phyloP scores from a whole-genome alignment of 1,140 invertebrate genomes.

The Diabrotica virgifera region DNA sequence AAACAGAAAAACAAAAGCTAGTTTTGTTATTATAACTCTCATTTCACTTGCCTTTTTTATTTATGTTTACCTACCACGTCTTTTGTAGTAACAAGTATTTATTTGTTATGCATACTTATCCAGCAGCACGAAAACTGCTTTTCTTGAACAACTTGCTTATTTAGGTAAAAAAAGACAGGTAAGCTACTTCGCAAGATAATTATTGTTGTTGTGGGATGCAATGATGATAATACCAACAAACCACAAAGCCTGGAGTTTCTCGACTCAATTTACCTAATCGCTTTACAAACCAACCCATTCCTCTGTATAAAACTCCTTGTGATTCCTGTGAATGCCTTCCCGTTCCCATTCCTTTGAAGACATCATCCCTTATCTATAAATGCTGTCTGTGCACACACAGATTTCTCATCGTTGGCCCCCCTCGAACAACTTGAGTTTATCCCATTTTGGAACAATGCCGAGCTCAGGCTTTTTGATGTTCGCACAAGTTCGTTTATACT shows the following conservation, averaged over 20 bases:
- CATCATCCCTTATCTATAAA: constrained; percentile 1
- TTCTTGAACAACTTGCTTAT: too few species aligned
- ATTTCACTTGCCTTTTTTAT: too few species aligned
- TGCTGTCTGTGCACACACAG: constrained; percentile 1
- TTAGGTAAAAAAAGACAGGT: too few species aligned
- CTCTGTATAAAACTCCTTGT: background rate
- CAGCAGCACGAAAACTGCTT: too few species aligned
- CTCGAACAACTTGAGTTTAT: constrained; percentile 18
- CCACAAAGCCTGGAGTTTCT: background rate
- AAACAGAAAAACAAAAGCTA: too few species aligned
- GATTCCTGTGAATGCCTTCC: background rate
- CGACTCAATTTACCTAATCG: background rate
- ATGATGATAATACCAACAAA: background rate
- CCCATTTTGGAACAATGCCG: constrained; percentile 17
- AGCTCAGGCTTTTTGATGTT: constrained; percentile 25
- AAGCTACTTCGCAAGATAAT: too few species aligned
- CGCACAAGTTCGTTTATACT: constrained; percentile 19
- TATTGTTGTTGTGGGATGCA: background rate
- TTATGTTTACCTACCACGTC: too few species aligned
- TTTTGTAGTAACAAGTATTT: too few species aligned
- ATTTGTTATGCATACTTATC: too few species aligned
- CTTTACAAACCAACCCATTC: too few species aligned
- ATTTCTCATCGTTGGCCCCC: background rate
- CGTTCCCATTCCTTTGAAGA: background rate
- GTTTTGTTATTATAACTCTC: too few species aligned